These are phyloP conservation scores for Triops longicaudatus DNA, from an alignment of 1,140 invertebrate genomes.

Conservation along the genomic window DNA sequence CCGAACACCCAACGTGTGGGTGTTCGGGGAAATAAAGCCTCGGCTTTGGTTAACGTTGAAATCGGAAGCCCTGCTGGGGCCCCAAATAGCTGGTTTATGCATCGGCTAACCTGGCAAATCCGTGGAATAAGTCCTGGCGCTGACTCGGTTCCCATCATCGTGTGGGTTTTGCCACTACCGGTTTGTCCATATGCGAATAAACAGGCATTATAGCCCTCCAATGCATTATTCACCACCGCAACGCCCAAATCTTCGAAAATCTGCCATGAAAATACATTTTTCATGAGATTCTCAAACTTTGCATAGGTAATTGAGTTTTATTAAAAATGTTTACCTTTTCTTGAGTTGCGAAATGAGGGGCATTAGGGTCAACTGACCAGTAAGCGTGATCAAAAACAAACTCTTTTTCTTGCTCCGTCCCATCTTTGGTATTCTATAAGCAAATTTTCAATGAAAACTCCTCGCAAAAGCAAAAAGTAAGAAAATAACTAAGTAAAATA, in stretches of 20 bases:
- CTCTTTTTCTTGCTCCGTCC: background rate
- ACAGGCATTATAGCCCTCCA: slow-evolving; percentile 94
- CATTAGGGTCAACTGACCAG: background rate
- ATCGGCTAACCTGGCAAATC: slow-evolving; percentile 59
- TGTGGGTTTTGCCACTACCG: slow-evolving; percentile 93
- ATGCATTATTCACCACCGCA: slow-evolving; percentile 87
- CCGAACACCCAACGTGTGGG: too few species aligned
- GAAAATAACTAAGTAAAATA: too few species aligned
- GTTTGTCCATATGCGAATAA: slow-evolving; percentile 94
- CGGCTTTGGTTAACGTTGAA: too few species aligned
- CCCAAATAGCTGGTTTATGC: slow-evolving; percentile 29
- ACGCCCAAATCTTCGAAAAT: slow-evolving; percentile 78
- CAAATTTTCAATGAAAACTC: too few species aligned
- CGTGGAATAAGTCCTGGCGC: slow-evolving; percentile 72
- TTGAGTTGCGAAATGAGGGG: background rate
- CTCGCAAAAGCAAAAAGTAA: too few species aligned
- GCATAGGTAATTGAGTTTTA: background rate
- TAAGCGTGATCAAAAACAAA: background rate
- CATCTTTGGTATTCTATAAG: background rate
- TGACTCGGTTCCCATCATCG: slow-evolving; percentile 85
- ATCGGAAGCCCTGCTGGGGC: too few species aligned
- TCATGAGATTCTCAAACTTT: background rate
- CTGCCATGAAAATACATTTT: slow-evolving; percentile 38
- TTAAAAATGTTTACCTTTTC: background rate
- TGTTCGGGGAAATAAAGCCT: background rate